These are phyloP conservation scores for Lota lota DNA, from an alignment of 2,113 vertebrate genomes.

Conservation along the genomic window DNA sequence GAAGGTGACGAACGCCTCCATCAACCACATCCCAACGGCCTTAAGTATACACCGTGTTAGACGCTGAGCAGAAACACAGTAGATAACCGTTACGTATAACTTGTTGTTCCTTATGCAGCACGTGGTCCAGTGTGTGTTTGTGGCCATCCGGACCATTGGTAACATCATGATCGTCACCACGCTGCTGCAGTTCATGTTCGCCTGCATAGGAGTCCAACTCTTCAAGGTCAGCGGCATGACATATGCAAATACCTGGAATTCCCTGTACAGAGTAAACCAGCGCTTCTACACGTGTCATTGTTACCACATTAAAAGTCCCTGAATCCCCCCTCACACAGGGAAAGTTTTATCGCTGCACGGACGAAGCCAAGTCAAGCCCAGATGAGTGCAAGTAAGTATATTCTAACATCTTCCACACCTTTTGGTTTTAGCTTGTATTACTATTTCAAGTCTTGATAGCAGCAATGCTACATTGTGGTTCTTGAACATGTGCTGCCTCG, in stretches of 20 bases:
- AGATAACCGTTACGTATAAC: background rate
- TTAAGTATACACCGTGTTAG: background rate
- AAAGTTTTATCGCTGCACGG: constrained; percentile 96
- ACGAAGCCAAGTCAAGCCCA: constrained; percentile 90
- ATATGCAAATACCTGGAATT: background rate
- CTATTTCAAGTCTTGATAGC: too few species aligned
- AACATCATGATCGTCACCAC: constrained; percentile 99
- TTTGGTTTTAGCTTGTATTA: background rate
- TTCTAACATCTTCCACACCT: background rate
- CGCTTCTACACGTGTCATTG: background rate
- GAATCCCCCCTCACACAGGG: constrained; percentile 70
- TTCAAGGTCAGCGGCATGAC: constrained; percentile 83
- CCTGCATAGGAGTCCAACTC: constrained; percentile 96
- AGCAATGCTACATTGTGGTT: too few species aligned
- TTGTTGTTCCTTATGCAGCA: constrained; percentile 73
- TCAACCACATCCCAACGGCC: background rate
- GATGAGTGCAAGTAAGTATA: constrained; percentile 90
- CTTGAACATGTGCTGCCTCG: background rate
- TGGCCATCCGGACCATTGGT: constrained; percentile 96
- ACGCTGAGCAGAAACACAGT: background rate
- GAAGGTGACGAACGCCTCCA: constrained; percentile 76
- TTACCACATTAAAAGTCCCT: background rate
- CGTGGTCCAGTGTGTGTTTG: constrained; percentile 97
- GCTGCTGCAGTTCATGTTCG: constrained; percentile 98
- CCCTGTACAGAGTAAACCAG: background rate